Percentiles rank a stretch among this genome's conserved stretches.
Conservation (phyloP, 1,140 invertebrate genomes). For the Drosophila oshimai region DNA sequence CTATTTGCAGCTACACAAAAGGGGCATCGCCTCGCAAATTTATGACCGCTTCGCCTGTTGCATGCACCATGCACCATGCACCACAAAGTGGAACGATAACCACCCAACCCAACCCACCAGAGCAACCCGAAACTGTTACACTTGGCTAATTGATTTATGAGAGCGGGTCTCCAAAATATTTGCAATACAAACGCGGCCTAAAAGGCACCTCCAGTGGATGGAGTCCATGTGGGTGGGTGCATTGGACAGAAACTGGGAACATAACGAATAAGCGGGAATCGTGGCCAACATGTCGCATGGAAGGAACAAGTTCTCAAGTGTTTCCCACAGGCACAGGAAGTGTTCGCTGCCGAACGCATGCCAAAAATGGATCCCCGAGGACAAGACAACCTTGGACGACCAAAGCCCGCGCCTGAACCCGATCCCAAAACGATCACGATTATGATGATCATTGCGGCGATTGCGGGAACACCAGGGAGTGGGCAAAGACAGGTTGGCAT, state of each 20-base stretch:
- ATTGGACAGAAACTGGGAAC: neutral
- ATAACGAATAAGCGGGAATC: conserved; percentile 6
- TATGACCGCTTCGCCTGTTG: conserved; percentile 49
- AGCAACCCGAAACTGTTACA: conserved; percentile 51
- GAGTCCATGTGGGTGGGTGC: conserved; percentile 42
- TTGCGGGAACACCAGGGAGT: conserved; percentile 31
- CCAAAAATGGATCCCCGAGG: conserved; percentile 73
- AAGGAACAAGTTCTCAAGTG: conserved; percentile 59
- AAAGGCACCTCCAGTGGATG: conserved; percentile 17
- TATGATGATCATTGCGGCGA: conserved; percentile 69
- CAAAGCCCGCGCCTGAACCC: conserved; percentile 5
- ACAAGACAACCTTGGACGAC: conserved; percentile 56
- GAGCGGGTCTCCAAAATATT: conserved; percentile 42
- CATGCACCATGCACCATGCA: conserved; percentile 25
- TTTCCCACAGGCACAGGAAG: conserved; percentile 78
- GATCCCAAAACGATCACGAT: conserved; percentile 66
- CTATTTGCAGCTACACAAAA: conserved; percentile 68
- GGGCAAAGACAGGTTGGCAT: conserved; percentile 25
- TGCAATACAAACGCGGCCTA: conserved; percentile 26
- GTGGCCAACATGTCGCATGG: conserved; percentile 37
- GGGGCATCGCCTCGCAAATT: conserved; percentile 53
- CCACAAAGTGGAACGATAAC: neutral
- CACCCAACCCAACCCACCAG: conserved; percentile 2
- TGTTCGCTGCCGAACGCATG: conserved; percentile 73
- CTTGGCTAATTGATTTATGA: conserved; percentile 72